These are phyloP conservation scores for Poeciliopsis retropinna DNA, from an alignment of 2,113 vertebrate genomes.

Conservation along the genomic window DNA sequence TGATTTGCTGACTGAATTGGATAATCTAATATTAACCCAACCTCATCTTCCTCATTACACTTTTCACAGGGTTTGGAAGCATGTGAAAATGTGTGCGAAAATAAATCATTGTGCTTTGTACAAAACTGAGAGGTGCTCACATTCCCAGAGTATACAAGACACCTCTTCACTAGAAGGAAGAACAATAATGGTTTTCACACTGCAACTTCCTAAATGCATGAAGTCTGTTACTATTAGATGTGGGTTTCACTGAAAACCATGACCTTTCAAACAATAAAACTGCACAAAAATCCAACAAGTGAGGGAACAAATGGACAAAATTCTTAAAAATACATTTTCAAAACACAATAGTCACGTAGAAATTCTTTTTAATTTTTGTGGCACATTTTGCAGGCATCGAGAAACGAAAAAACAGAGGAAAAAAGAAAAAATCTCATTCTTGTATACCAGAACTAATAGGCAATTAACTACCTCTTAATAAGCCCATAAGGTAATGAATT, in stretches of 20 bases:
- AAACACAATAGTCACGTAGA: background rate
- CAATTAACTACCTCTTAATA: background rate
- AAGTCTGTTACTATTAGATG: slow-evolving; percentile 4
- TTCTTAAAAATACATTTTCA: background rate
- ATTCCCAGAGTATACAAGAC: slow-evolving; percentile 19
- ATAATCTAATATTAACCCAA: slow-evolving; percentile 9
- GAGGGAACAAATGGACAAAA: background rate
- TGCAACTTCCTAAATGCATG: slow-evolving; percentile 6
- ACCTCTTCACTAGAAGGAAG: slow-evolving; percentile 8
- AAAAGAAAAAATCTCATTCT: background rate
- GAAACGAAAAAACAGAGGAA: background rate
- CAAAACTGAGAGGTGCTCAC: slow-evolving; percentile 11
- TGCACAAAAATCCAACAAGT: background rate
- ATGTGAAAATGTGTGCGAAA: slow-evolving; percentile 32
- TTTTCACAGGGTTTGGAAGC: slow-evolving; percentile 10
- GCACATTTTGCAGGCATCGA: no score
- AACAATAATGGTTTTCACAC: slow-evolving; percentile 26
- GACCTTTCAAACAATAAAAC: slow-evolving; percentile 16
- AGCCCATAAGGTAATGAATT: background rate
- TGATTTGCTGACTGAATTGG: background rate
- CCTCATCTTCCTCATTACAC: slow-evolving; percentile 7
- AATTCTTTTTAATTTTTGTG: background rate
- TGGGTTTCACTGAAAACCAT: background rate
- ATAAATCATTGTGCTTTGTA: slow-evolving; percentile 13
- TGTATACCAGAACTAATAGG: background rate